Base-by-base conservation (phyloP, 2,797 vertebrate genomes). In the Rhinophrynus dorsalis region DNA sequence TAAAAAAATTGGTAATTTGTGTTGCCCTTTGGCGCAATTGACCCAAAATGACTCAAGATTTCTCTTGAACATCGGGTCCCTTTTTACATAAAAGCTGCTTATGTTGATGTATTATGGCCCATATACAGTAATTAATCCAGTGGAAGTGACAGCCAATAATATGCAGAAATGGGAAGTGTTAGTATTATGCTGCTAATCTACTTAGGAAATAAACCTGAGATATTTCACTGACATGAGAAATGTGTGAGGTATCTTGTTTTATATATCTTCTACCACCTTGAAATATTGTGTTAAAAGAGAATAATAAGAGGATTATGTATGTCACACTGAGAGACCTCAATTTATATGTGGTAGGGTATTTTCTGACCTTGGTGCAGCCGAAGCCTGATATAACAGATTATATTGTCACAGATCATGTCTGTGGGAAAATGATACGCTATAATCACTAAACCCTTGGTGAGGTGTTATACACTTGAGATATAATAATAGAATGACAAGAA, bases 311-410 rank as follows among this genome's bases (percentile, higher is more conserved):
- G 57, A 52, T 61, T 26, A 55, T 45, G 17, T 1, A 29, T 38
- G 59, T 70, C 58, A 70, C 7, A 17, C n/a, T 54, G n/a, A 56
- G 30, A 70, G 50, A 70, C 67, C 30, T 55, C 50, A 55, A 70
- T 62, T 55, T 62, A n/a, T 40, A 30, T 15, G 42, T 44, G 23
- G 26, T 44, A 24, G 18, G 32, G 58, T 44, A 48, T 54, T 30
- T 54, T 54, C 42, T 62, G 67, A 62, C 67, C 58, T 47, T 10
- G 45, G 58, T 18, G 18, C 6, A 44, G 13, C 21, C 51, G 38
- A 62, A 1, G 44, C 37, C 37, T 27, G 50, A 70, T 62, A 47
- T 20, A 47, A 47, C 67, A 55, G 30, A 70, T 55, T 69, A 62
- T 45, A 50, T 20, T 48, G 44, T 58, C 30, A 58, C 6, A 21